These are phyloP conservation scores for Paratrypauchen microcephalus DNA, from an alignment of 2,797 vertebrate genomes.

Conservation along the genomic window DNA sequence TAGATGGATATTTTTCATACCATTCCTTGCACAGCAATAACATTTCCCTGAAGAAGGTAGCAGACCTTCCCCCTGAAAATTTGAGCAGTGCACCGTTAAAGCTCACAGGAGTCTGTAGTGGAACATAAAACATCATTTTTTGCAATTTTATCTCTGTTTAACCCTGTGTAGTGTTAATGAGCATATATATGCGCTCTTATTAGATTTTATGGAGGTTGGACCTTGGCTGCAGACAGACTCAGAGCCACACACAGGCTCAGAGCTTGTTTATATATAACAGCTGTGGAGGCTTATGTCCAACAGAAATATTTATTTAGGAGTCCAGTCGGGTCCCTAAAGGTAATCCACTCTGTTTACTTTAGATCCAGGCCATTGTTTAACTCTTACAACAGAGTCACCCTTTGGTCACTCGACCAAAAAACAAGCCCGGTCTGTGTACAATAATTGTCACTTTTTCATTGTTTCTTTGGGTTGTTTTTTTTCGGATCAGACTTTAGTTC, in stretches of 20 bases:
- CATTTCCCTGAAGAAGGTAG: too few species aligned
- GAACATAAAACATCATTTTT: too few species aligned
- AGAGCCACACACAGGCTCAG: not conserved
- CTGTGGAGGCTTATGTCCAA: conserved; percentile 2
- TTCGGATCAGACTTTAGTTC: not conserved
- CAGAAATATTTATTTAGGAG: conserved; percentile 5
- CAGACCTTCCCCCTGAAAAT: too few species aligned
- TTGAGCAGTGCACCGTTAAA: too few species aligned
- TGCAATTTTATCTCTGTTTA: too few species aligned
- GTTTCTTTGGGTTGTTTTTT: not conserved
- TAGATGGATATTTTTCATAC: too few species aligned
- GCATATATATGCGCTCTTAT: conserved; percentile 7
- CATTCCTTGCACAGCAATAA: too few species aligned
- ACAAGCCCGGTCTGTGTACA: not conserved
- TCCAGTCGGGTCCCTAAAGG: not conserved
- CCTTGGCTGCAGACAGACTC: conserved; percentile 22
- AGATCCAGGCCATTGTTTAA: conserved; percentile 1
- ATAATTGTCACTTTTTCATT: not conserved
- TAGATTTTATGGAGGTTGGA: conserved; percentile 21
- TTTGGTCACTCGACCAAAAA: not conserved
- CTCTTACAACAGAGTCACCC: not conserved
- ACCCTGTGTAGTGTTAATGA: not conserved
- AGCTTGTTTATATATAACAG: conserved; percentile 12
- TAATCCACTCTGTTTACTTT: conserved; percentile 7
- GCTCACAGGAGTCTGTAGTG: too few species aligned